These are phyloP conservation scores for Metaphire vulgaris DNA, from an alignment of 1,140 invertebrate species.

Conservation along the genomic window DNA sequence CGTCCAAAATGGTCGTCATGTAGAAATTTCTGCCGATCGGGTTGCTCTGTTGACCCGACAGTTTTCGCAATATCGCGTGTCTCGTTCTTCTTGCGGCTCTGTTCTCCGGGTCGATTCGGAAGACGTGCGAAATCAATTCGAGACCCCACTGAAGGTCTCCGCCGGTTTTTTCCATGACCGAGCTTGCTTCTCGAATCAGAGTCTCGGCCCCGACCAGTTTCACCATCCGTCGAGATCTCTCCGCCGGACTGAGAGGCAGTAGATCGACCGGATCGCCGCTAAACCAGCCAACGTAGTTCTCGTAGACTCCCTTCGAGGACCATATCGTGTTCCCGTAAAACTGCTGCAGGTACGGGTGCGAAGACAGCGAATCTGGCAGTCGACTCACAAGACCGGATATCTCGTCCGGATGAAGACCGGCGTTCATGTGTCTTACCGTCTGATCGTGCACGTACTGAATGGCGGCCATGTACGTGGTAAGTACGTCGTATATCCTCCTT, in stretches of 20 bases:
- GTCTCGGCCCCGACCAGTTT: slow-evolving; percentile 35
- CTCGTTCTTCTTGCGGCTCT: neutral
- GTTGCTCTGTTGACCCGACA: neutral
- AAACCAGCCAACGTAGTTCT: slow-evolving; percentile 40
- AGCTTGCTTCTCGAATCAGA: slow-evolving; percentile 29
- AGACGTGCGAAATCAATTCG: slow-evolving; percentile 34
- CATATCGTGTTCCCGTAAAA: slow-evolving; percentile 40
- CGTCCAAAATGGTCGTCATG: neutral
- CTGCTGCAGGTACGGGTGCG: slow-evolving; percentile 28
- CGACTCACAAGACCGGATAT: slow-evolving; percentile 25
- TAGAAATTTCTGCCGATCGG: neutral
- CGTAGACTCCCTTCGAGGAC: slow-evolving; percentile 39
- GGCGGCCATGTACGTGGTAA: slow-evolving; percentile 38
- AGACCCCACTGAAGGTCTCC: slow-evolving; percentile 40
- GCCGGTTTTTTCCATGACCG: slow-evolving; percentile 32
- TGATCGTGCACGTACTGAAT: slow-evolving; percentile 43
- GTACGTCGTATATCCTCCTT: slow-evolving; percentile 30
- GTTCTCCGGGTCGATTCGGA: slow-evolving; percentile 13
- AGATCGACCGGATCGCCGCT: slow-evolving; percentile 40
- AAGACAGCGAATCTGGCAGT: neutral
- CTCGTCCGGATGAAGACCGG: slow-evolving; percentile 36
- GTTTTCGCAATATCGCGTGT: neutral
- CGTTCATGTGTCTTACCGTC: slow-evolving; percentile 37
- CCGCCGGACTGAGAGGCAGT: slow-evolving; percentile 34
- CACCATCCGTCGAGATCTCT: slow-evolving; percentile 33